A percentile compares a stretch with the other conserved stretches of the same genome.
Conservation (phyloP, 2,113 vertebrate species). For the Antechinus flavipes region DNA sequence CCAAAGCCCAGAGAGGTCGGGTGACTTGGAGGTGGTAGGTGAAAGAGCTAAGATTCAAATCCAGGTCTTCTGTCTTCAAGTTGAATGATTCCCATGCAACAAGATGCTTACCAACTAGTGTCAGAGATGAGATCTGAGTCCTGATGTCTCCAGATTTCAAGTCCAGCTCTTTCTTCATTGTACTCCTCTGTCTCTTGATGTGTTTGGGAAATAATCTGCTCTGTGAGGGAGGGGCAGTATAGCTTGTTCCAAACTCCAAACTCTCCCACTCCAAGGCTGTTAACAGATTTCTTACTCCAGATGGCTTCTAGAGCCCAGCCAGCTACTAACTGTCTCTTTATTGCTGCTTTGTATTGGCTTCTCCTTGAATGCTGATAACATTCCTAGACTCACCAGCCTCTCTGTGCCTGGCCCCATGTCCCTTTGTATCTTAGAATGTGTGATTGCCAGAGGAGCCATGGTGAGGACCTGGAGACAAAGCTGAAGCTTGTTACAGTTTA, state of each 20-base stretch:
- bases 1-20: not conserved
- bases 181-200: slow-evolving; percentile 16
- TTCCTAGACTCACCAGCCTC: not conserved
- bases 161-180: not conserved
- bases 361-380: not conserved
- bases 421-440: not conserved
- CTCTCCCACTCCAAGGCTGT: slow-evolving; percentile 22
- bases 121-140: not conserved
- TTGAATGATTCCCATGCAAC: not conserved
- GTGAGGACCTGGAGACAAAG: slow-evolving; percentile 36
- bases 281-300: slow-evolving; percentile 18
- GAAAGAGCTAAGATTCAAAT: not conserved
- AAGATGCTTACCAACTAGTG: not conserved
- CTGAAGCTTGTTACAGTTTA: not conserved
- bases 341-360: not conserved
- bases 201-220: slow-evolving; percentile 12
- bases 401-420: not conserved
- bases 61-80: not conserved
- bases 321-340: not conserved
- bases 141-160: not conserved
- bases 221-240: slow-evolving; percentile 13
- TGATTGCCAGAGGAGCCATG: slow-evolving; percentile 7
- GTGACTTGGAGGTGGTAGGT: not conserved
- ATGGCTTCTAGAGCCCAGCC: slow-evolving; percentile 14
- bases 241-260: slow-evolving; percentile 15